Evolutionary conservation across 2,888 invertebrate species (phyloP), one percentile per base, ranked within the genome.

Genomic region (Temnothorax rugatulus): DNA sequence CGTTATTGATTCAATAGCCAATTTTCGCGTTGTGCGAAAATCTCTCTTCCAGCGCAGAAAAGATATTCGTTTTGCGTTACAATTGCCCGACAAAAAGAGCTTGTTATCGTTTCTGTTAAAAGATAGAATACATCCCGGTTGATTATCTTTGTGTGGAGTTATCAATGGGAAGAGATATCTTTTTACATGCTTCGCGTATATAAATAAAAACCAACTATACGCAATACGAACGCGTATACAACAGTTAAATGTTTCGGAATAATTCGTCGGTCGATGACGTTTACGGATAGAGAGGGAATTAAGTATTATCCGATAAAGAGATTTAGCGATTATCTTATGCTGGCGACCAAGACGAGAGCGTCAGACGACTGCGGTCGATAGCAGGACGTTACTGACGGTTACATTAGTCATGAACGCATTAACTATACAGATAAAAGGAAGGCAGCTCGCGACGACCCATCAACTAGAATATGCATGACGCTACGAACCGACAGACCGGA

Each of bases 401-500:
- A 87, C 91, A 90, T 90, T 87, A 91, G 82, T 88, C 87, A 91
- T 86, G 88, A 87, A 83, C 85, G 88, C 91, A 91, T 92, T 91
- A 92, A 92, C 87, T 89, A 91, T 91, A 90, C 89, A 92, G 91
- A 86, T 90, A 90, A 90, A 91, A 89, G 88, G 88, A 88, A 89
- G 87, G 85, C 85, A 84, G 88, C 83, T 89, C 90, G 88, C 84
- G 89, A 91, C 87, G 91, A 85, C 84, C 89, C 86, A 82, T 86
- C 87, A 81, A 86, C 85, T 92, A 88, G 88, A 92, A 91, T 92
- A 92, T 91, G 90, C 87, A 93, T 91, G 88, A 83, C 84, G 83
- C 87, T 89, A 84, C 87, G 79, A 88, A 85, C 79, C 74, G 86
- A 69, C 69, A 82, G 79, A 84, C 84, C 76, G 64, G 66, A 54